phyloP scores from a whole-genome alignment of 2,113 vertebrate species.

The Cyanoliseus patagonus region DNA sequence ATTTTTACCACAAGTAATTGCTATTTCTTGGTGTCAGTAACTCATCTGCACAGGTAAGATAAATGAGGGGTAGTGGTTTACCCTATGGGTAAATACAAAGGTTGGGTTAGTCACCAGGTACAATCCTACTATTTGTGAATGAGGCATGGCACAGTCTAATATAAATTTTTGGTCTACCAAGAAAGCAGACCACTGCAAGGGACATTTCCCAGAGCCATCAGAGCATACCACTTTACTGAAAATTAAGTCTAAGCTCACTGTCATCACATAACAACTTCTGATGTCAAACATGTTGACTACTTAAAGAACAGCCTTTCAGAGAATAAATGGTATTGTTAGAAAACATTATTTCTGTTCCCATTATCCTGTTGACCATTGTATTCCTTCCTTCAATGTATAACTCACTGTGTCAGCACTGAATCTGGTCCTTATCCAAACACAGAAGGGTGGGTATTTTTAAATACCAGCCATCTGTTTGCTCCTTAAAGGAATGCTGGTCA shows the following conservation, averaged over 20 bases:
- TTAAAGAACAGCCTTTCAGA: not conserved
- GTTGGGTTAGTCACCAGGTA: not conserved
- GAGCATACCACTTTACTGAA: not conserved
- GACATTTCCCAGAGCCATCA: not conserved
- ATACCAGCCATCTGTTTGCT: slow-evolving; percentile 41
- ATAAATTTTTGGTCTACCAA: not conserved
- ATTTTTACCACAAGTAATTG: not conserved
- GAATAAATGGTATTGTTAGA: not conserved
- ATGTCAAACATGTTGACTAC: not conserved
- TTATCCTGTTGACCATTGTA: not conserved
- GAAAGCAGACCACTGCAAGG: not conserved
- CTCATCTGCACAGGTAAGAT: not conserved
- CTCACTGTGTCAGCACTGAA: not conserved
- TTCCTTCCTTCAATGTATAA: not conserved
- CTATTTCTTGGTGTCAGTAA: not conserved
- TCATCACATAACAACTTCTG: not conserved
- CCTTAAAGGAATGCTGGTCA: slow-evolving; percentile 24
- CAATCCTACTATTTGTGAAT: not conserved
- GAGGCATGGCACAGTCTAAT: not conserved
- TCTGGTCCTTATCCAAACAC: not conserved
- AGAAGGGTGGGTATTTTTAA: slow-evolving; percentile 10
- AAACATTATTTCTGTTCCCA: not conserved
- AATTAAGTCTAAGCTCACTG: not conserved
- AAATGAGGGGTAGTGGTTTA: not conserved
- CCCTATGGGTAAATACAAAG: not conserved